Conservation (phyloP, 2,113 vertebrate genomes). For the Hydrochoerus hydrochaeris region DNA sequence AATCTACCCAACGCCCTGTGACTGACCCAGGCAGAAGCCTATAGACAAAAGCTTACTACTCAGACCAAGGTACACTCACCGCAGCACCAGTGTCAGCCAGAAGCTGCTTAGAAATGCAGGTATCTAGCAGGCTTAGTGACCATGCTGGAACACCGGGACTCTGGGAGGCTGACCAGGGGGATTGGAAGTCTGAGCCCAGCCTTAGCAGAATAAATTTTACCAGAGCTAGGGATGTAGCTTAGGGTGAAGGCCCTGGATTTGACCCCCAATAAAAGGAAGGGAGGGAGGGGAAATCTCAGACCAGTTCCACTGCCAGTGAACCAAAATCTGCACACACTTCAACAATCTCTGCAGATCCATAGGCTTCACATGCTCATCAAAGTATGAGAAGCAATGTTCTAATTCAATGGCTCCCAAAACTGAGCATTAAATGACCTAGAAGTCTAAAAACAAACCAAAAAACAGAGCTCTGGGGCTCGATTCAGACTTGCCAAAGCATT, state of each 20-base stretch:
- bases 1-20: slow-evolving; percentile 42
- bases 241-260: background rate
- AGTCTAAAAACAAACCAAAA: slow-evolving; percentile 25
- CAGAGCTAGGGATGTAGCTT: background rate
- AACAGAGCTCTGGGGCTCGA: background rate
- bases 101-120: background rate
- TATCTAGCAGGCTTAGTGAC: background rate
- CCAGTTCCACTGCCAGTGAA: background rate
- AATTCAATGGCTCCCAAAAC: background rate
- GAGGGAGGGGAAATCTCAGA: background rate
- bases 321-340: background rate
- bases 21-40: background rate
- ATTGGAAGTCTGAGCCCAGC: background rate
- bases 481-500: background rate
- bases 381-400: background rate
- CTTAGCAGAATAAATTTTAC: background rate
- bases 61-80: background rate
- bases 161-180: background rate
- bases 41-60: background rate
- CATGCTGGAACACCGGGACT: background rate
- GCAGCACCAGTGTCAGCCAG: background rate
- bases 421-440: slow-evolving; percentile 2
- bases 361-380: background rate
- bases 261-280: background rate
- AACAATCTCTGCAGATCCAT: background rate